Conservation (phyloP, 2,888 invertebrate species). For the Polia nebulosa region DNA sequence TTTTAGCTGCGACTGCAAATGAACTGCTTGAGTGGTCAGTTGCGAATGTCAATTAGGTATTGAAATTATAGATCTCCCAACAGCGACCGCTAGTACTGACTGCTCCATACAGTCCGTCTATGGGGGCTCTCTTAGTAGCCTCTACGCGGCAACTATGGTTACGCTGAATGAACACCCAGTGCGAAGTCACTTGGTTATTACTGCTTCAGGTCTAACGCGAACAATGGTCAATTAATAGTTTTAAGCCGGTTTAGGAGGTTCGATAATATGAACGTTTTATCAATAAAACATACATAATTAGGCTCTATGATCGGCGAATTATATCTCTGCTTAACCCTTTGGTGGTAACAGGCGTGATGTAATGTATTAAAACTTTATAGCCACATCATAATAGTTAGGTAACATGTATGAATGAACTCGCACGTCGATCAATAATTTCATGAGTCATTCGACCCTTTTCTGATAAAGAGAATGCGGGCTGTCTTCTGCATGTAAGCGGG, state of each 20-base stretch:
- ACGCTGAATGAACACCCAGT: neutral
- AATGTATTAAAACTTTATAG: neutral
- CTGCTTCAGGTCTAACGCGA: too few species aligned
- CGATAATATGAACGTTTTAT: too few species aligned
- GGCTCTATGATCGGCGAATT: neutral
- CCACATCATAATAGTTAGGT: neutral
- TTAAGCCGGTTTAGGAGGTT: neutral
- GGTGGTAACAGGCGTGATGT: neutral
- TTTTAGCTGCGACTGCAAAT: too few species aligned
- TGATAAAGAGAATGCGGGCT: constrained; percentile 70
- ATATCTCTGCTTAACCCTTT: neutral
- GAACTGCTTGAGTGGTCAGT: too few species aligned
- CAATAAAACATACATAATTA: neutral
- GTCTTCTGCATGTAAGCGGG: constrained; percentile 52
- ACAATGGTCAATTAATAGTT: neutral
- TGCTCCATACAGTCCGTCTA: too few species aligned
- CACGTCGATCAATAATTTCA: constrained; percentile 47
- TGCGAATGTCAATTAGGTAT: too few species aligned
- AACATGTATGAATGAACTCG: constrained; percentile 37
- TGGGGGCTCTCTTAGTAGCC: too few species aligned
- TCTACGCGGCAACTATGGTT: neutral
- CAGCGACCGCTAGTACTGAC: too few species aligned
- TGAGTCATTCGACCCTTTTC: constrained; percentile 56
- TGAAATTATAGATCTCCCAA: too few species aligned
- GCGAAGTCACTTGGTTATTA: neutral